A percentile compares a stretch with the other conserved stretches of the same genome.
These are phyloP conservation scores for Tanytarsus gracilentus DNA, from an alignment of 2,888 invertebrate species.

Conservation along the genomic window DNA sequence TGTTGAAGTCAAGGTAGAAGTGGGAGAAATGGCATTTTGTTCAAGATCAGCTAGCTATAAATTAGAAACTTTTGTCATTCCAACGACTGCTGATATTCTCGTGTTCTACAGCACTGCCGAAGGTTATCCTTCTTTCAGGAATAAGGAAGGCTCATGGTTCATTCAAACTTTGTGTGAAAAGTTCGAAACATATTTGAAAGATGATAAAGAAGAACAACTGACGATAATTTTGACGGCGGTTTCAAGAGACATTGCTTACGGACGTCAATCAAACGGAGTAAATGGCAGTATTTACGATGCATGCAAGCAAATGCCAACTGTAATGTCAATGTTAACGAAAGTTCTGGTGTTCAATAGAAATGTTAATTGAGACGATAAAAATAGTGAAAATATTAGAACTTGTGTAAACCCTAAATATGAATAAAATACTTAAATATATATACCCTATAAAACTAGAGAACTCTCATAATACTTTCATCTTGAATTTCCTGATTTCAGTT, in stretches of 20 bases:
- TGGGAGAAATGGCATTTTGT: background rate
- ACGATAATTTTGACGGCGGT: conserved; percentile 54
- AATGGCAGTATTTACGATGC: conserved; percentile 43
- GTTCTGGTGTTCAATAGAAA: conserved; percentile 44
- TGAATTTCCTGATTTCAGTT: too few relatives aligned
- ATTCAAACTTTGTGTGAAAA: conserved; percentile 57
- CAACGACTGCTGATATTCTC: background rate
- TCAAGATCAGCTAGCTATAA: background rate
- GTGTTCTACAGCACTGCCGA: background rate
- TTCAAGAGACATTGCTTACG: conserved; percentile 54
- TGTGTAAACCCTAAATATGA: too few relatives aligned
- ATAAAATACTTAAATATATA: too few relatives aligned
- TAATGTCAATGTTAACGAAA: conserved; percentile 57
- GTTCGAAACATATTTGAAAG: conserved; percentile 36
- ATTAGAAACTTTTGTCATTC: background rate
- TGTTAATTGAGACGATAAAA: too few relatives aligned
- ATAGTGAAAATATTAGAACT: too few relatives aligned
- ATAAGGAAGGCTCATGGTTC: conserved; percentile 59
- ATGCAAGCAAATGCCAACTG: conserved; percentile 60
- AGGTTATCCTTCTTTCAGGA: background rate
- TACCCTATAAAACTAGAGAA: too few relatives aligned
- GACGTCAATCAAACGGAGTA: conserved; percentile 50
- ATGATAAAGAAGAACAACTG: conserved; percentile 49
- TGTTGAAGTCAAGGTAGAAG: background rate
- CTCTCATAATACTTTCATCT: too few relatives aligned